Evolutionary conservation across 2,113 vertebrate species (phyloP).

Genomic region (Lanius ludovicianus): DNA sequence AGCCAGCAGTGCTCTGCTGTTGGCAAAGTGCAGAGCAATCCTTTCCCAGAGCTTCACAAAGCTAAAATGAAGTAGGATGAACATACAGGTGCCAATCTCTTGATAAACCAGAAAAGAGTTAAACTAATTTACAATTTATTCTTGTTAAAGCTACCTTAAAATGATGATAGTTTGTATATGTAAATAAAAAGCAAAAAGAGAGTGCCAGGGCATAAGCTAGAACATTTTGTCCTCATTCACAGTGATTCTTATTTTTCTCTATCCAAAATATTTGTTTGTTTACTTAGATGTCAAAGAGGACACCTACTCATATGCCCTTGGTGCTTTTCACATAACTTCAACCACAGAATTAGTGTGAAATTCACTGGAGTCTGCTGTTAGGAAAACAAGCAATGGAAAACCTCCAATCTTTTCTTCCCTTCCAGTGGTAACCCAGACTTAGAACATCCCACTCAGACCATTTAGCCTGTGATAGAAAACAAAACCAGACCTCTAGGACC

Average conservation of each 20-base stretch:
- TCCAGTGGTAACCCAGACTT: not conserved
- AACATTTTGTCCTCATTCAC: not conserved
- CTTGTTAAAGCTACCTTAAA: not conserved
- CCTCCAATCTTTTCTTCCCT: not conserved
- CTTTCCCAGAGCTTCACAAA: conserved; percentile 22
- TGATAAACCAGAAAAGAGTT: not conserved
- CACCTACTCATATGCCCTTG: conserved; percentile 22
- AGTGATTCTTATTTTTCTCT: conserved; percentile 10
- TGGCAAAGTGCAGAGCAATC: not conserved
- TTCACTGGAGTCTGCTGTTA: not conserved
- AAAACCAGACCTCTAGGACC: conserved; percentile 20
- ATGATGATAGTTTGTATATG: not conserved
- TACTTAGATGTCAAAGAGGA: conserved; percentile 33
- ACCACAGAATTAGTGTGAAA: not conserved
- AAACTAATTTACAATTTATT: not conserved
- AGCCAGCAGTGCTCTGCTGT: conserved; percentile 3
- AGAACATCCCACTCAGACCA: not conserved
- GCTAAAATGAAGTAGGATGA: not conserved
- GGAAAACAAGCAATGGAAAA: conserved; percentile 2
- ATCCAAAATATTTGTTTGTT: conserved; percentile 34
- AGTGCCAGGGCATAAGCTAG: not conserved
- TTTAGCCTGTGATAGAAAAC: not conserved
- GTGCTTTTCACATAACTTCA: not conserved
- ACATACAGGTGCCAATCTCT: not conserved
- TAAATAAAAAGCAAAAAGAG: not conserved